phyloP scores from a whole-genome alignment of 2,888 invertebrate genomes.

The Furcula furcula region DNA sequence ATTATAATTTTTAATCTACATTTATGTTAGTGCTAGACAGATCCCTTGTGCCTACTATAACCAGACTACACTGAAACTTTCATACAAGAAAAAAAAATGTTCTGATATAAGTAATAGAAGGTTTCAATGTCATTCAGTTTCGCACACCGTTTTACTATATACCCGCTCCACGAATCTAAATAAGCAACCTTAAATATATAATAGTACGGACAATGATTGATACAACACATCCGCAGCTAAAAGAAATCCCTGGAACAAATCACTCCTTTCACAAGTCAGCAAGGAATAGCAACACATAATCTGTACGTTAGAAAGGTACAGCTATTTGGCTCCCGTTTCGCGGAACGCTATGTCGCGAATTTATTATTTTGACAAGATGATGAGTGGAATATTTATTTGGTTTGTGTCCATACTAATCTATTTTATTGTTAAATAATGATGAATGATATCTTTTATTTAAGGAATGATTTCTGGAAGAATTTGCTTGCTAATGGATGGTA shows the following conservation, averaged over 20 bases:
- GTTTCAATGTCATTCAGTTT: too few species aligned
- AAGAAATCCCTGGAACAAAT: background rate
- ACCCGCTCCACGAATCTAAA: too few species aligned
- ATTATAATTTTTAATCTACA: too few species aligned
- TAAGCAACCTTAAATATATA: background rate
- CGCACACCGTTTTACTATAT: too few species aligned
- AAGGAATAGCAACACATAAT: background rate
- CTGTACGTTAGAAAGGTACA: background rate
- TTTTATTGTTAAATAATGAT: slow-evolving; percentile 1
- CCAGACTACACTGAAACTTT: too few species aligned
- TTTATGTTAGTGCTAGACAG: too few species aligned
- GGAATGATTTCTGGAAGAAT: too few species aligned
- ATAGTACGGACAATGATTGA: background rate
- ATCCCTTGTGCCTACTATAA: too few species aligned
- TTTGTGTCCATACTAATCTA: background rate
- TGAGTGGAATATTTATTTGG: slow-evolving; percentile 4
- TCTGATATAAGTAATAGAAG: too few species aligned
- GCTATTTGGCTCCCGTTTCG: background rate
- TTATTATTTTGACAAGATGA: slow-evolving; percentile 2
- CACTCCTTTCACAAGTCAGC: background rate
- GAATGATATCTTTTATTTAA: too few species aligned
- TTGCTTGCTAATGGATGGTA: too few species aligned
- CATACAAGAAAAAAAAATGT: too few species aligned
- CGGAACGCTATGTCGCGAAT: background rate
- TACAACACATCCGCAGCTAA: background rate